These are phyloP conservation scores for Drosophila gunungcola DNA, from an alignment of 1,140 invertebrate genomes.

Conservation along the genomic window DNA sequence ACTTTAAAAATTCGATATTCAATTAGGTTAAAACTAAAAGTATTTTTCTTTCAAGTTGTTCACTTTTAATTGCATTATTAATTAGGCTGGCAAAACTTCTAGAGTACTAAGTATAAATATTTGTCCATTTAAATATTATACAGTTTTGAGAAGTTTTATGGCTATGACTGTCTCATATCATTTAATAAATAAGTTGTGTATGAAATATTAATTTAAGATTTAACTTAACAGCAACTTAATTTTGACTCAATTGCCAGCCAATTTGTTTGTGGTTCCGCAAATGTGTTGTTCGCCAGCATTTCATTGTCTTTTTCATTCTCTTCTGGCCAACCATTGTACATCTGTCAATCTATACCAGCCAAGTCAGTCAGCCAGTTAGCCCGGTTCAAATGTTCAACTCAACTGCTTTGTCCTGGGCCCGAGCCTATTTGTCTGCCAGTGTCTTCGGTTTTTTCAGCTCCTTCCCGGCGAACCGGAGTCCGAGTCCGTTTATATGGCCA, in stretches of 20 bases:
- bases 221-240: not conserved
- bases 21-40: not conserved
- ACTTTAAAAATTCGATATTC: not conserved
- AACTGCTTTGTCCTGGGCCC: conserved; percentile 18
- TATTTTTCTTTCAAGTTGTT: no score
- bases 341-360: conserved; percentile 15
- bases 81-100: no score
- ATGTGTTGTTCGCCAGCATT: not conserved
- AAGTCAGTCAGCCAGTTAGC: conserved; percentile 31
- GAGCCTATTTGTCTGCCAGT: conserved; percentile 36
- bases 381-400: conserved; percentile 19
- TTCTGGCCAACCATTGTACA: conserved; percentile 13
- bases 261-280: not conserved
- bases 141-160: no score
- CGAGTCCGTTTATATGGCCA: conserved; percentile 58
- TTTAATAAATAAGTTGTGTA: no score
- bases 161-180: no score
- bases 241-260: not conserved
- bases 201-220: not conserved
- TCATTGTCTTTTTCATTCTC: not conserved
- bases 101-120: no score
- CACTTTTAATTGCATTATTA: no score
- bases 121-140: no score
- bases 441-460: not conserved
- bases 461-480: not conserved